Evolutionary conservation across 2,888 invertebrate genomes (phyloP), one percentile per base, ranked within the genome.

Genomic region (Pomacea canaliculata): DNA sequence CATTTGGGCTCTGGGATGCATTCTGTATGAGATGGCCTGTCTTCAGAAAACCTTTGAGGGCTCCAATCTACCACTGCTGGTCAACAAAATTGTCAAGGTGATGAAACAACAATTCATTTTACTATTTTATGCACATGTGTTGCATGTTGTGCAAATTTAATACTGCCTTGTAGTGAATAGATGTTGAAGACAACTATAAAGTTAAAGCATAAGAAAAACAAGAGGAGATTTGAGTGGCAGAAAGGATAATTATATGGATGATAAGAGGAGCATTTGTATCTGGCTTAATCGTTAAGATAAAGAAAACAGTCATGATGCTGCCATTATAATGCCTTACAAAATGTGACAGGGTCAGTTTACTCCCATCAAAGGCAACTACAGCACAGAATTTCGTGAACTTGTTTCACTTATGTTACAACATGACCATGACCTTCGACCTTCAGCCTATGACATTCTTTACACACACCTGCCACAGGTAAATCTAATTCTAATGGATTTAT

Each of bases 1-100:
- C 87, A 94, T 95, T 81, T 95, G 95, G 95, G 94, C 95, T 0
- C 89, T 95, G 76, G 94, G 95, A 19, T 95, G 95, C 88, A 94
- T 95, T 83, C 90, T 95, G 66, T 95, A 95, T 85, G 95, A 95
- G 90, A 93, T 95, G 92, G 93, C 94, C 46, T 94, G 94, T 85
- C 91, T 94, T 46, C 93, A 93, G 85, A 94, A 94, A 89, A 94
- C 95, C 1, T 95, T 95, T 90, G 94, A 94, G 80, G 95, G 94
- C 0, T 93, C 94, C 60, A 95, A 94, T 90, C 91, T 95, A 27
- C 94, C 95, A 7, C 94, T 94, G 51, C 90, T 95, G 48, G 94
- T 95, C 59, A 94, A 94, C 79, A 94, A 94, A 91, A 95, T 95
- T 63, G 94, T 94, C 92, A 92, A 93, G 89, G 94, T 94, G 88